Conservation (phyloP, 2,113 vertebrate species). For the Coryphaenoides rupestris region DNA sequence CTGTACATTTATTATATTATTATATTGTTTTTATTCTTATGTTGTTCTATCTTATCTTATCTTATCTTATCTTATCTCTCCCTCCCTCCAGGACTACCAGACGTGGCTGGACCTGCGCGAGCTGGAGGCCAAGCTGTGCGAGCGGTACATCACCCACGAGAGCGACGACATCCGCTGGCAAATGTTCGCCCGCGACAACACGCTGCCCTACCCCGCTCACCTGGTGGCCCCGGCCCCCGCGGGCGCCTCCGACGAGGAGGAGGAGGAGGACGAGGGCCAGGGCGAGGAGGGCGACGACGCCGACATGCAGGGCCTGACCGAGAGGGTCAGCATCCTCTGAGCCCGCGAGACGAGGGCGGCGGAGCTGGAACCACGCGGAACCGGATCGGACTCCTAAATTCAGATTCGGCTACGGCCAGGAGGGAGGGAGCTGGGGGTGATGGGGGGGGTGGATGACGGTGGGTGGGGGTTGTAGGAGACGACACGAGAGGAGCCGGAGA, state of each 20-base stretch:
- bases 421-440: too few species aligned
- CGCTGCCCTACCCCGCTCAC: constrained; percentile 73
- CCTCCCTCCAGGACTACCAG: constrained; percentile 79
- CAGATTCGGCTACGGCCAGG: too few species aligned
- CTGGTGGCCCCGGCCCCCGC: constrained; percentile 57
- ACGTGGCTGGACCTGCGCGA: constrained; percentile 88
- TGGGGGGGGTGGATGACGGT: too few species aligned
- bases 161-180: constrained; percentile 90
- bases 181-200: constrained; percentile 73
- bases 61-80: constrained; percentile 5
- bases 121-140: constrained; percentile 83
- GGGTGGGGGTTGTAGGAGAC: too few species aligned
- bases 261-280: too few species aligned
- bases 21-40: too few species aligned
- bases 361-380: too few species aligned
- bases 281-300: constrained; percentile 67
- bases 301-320: constrained; percentile 83
- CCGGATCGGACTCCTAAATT: too few species aligned
- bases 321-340: constrained; percentile 89
- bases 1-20: too few species aligned
- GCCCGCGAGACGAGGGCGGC: constrained; percentile 8
- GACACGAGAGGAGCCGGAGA: too few species aligned
- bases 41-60: too few species aligned
- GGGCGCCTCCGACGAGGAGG: constrained; percentile 56
- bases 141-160: constrained; percentile 89